phyloP scores from a whole-genome alignment of 2,797 vertebrate genomes.

The Tragelaphus eurycerus region DNA sequence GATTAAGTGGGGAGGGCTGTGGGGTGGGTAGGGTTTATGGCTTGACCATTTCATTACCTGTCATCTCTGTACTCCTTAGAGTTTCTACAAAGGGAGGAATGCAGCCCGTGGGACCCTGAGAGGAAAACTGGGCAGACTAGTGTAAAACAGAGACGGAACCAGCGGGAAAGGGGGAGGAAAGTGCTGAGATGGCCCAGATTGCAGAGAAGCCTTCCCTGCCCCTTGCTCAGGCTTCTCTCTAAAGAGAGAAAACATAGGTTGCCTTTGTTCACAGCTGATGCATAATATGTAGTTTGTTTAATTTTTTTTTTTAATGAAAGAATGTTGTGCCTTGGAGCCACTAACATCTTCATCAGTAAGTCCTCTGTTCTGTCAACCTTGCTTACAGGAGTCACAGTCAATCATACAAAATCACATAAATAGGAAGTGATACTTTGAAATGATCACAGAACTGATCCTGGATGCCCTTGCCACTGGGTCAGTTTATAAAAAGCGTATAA shows the following conservation, averaged over 20 bases:
- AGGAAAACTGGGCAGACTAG: not conserved
- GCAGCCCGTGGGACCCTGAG: not conserved
- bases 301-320: slow-evolving; percentile 9
- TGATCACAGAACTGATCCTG: not conserved
- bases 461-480: not conserved
- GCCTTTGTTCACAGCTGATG: not conserved
- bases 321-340: not conserved
- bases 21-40: not conserved
- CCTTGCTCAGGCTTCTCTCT: not conserved
- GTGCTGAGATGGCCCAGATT: not conserved
- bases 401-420: not conserved
- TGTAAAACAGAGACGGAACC: not conserved
- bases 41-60: not conserved
- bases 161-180: not conserved
- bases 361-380: not conserved
- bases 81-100: not conserved
- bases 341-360: not conserved
- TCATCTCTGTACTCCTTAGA: not conserved
- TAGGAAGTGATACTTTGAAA: not conserved
- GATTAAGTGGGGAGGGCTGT: not conserved
- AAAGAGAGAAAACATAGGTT: not conserved
- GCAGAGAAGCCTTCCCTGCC: not conserved
- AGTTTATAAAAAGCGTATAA: not conserved
- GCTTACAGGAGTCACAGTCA: not conserved
- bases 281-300: not conserved